Base-by-base conservation (phyloP, 2,113 vertebrate species). In the Gracilinanus agilis region DNA sequence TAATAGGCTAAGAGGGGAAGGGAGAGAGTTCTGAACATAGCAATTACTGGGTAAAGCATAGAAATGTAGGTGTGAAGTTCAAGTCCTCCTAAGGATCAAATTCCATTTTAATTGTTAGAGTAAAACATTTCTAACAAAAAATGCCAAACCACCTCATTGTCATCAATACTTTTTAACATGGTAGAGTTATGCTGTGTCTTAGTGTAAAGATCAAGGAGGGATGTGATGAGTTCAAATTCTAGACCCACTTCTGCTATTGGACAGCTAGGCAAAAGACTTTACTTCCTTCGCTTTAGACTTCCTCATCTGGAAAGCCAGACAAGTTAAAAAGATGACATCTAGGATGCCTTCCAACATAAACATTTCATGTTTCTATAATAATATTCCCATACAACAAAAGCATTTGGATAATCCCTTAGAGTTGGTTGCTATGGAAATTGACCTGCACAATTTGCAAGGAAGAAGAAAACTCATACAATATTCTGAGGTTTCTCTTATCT, bases 391-490 rank as follows among this genome's bases (percentile, higher is more conserved):
- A 23, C 7, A 83, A 40, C n/a, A 23, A 83, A 83, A 83, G 19
- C n/a, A 83, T 83, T 83, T 83, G 67, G 67, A 40, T 83, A 40
- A 83, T 83, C 67, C 67, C 67, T 83, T 83, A n/a, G n/a, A 83
- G 67, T 83, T 83, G 16, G 67, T 83, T 83, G 67, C 67, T 83
- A 83, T 83, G 34, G 67, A 83, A 83, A 83, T 40, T 83, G 67
- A 40, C 67, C n/a, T 83, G 67, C 67, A 40, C n/a, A 83, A 40
- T 83, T 40, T 83, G 6, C 16, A 83, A 83, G 67, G n/a, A 83
- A 83, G 67, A 83, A 40, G 67, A 83, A 19, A 40, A 75, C 34
- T 67, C 58, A n/a, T 75, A 11, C 29, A n/a, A 40, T 21, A 40
- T 40, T 83, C 19, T 21, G n/a, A 83, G n/a, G 16, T 83, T 83